Conservation (phyloP, 1,140 invertebrate species). For the Heliconius melpomene region DNA sequence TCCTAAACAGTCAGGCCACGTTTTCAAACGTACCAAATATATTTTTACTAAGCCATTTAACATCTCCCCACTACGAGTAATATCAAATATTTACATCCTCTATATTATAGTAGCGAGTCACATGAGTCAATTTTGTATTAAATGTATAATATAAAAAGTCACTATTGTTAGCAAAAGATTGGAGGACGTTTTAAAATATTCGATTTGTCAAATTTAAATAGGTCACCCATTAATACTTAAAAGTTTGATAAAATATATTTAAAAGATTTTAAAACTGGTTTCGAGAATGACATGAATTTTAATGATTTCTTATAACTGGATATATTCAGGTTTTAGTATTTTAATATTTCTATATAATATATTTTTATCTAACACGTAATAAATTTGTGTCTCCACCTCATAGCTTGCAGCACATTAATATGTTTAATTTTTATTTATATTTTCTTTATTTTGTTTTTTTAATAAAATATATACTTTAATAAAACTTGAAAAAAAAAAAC, state of each 20-base stretch:
- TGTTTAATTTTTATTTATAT: background rate
- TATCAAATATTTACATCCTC: background rate
- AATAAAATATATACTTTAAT: background rate
- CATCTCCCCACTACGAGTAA: background rate
- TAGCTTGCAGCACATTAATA: background rate
- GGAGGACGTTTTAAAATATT: background rate
- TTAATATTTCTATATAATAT: slow-evolving; percentile 1
- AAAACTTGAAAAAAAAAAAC: background rate
- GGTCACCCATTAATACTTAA: slow-evolving; percentile 15
- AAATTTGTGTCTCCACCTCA: background rate
- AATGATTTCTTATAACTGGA: slow-evolving; percentile 6
- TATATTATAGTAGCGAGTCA: background rate
- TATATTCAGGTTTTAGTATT: background rate
- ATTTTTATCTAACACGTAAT: slow-evolving; percentile 5
- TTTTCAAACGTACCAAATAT: slow-evolving; percentile 21
- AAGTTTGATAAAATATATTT: background rate
- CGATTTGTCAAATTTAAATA: slow-evolving; percentile 12
- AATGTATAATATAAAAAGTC: no score
- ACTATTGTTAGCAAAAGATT: background rate
- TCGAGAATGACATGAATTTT: slow-evolving; percentile 11
- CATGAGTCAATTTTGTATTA: background rate
- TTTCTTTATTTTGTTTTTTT: background rate
- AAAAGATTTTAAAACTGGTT: slow-evolving; percentile 16
- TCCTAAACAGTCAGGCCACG: slow-evolving; percentile 41
- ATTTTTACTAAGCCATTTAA: slow-evolving; percentile 9